Conservation (phyloP, 2,797 vertebrate species). For the Alectoris magna region DNA sequence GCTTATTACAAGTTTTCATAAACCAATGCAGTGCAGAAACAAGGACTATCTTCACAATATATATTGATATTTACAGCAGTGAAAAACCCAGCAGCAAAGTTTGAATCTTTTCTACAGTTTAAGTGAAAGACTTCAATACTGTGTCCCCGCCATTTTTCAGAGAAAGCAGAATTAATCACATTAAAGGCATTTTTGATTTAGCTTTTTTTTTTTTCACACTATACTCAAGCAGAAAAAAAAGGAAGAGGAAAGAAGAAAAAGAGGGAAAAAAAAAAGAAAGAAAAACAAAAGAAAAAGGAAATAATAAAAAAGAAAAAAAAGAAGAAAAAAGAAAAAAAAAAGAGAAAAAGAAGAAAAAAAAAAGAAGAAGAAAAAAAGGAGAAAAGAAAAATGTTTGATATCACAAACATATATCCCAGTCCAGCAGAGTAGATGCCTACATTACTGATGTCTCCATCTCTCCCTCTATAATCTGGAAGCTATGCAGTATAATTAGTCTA, state of each 20-base stretch:
- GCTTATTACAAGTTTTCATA: not conserved
- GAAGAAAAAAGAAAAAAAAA: not conserved
- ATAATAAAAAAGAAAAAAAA: too few species aligned
- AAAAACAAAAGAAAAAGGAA: too few species aligned
- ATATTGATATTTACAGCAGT: not conserved
- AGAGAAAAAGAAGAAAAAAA: not conserved
- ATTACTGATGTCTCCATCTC: not conserved
- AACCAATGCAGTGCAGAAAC: not conserved
- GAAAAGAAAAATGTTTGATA: not conserved
- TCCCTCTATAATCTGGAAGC: conserved; percentile 25
- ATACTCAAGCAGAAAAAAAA: not conserved
- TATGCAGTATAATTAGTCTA: not conserved
- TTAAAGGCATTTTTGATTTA: not conserved
- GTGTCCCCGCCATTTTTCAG: not conserved
- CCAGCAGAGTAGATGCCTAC: not conserved
- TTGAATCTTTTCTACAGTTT: not conserved
- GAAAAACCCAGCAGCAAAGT: not conserved
- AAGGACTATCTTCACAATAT: not conserved
- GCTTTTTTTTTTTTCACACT: not conserved
- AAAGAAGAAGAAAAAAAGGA: too few species aligned
- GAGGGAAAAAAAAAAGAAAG: too few species aligned
- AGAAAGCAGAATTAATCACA: not conserved
- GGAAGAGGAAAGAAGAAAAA: too few species aligned
- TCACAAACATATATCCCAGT: not conserved
- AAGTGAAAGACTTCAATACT: not conserved